Base-by-base conservation (phyloP, 2,888 invertebrate genomes). In the Sycophila texana region DNA sequence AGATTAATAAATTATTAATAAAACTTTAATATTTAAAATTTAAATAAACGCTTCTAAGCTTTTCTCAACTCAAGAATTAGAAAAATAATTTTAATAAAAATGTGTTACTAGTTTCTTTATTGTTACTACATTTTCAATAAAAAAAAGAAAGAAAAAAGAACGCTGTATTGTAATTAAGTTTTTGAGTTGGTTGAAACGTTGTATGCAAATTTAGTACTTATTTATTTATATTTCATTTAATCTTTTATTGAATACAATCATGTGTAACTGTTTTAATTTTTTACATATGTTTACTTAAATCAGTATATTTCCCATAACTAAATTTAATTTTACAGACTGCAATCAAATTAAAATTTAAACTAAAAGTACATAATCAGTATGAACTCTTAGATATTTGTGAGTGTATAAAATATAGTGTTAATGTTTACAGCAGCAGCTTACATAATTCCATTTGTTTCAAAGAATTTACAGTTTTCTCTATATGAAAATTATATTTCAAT, bases 51-150 rank as follows among this genome's bases (percentile, higher is more conserved):
- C 16, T 63, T 74, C 22, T 47, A 51, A 47, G 30, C 61, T 79
- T 66, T 68, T 58, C 18, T 65, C 16, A 74, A 30, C 30, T 51
- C 51, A 53, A 30, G 1, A 65, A n/a, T n/a, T n/a, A n/a, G n/a
- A n/a, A n/a, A n/a, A 63, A 58, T 20, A n/a, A 73, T 81, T 74
- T 65, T 63, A 79, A 74, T 77, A 79, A 84, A 82, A 74, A 83
- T 81, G 78, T 63, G 73, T 73, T 77, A 74, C 79, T 74, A 79
- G 39, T 80, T 57, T 77, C 26, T 75, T 70, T 75, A 73, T 82
- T 76, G 72, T 75, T 78, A 75, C 55, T 39, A n/a, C n/a, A 51
- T 58, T 77, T 68, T 77, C n/a, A n/a, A n/a, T n/a, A n/a, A n/a
- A n/a, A n/a, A n/a, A n/a, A n/a, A n/a, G n/a, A 51, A 76, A 73